A percentile compares a stretch with the other conserved stretches of the same genome.
These are phyloP conservation scores for Lasiurus borealis DNA, from an alignment of 2,113 vertebrate species.

Conservation along the genomic window DNA sequence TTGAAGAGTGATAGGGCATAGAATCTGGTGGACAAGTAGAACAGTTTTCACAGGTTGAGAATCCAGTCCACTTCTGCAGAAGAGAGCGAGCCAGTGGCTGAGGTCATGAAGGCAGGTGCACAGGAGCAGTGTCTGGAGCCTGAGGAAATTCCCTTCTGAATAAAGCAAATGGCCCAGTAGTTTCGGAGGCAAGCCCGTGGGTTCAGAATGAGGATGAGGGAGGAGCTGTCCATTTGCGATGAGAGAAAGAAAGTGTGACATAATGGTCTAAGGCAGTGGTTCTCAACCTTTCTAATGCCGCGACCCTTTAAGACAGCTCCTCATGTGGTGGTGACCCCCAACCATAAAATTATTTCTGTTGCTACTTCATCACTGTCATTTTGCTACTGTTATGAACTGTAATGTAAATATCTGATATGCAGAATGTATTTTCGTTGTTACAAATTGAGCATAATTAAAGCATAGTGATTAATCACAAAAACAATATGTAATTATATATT, in stretches of 20 bases:
- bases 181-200: neutral
- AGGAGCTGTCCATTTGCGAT: neutral
- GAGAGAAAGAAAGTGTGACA: neutral
- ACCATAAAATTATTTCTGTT: too few relatives aligned
- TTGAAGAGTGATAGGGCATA: neutral
- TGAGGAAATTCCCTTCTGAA: neutral
- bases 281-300: too few relatives aligned
- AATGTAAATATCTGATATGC: too few relatives aligned
- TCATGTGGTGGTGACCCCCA: too few relatives aligned
- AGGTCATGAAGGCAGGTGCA: neutral
- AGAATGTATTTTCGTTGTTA: too few relatives aligned
- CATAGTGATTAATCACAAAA: too few relatives aligned
- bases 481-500: too few relatives aligned
- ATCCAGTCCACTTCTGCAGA: neutral
- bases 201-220: neutral
- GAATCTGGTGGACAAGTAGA: too few relatives aligned
- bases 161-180: neutral
- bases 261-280: neutral
- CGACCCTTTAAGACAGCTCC: too few relatives aligned
- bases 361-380: too few relatives aligned
- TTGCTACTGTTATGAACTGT: too few relatives aligned
- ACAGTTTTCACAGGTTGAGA: neutral
- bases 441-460: too few relatives aligned
- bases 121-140: neutral
- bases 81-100: neutral